Percentiles rank a stretch among this genome's conserved stretches.
Evolutionary conservation across 1,140 invertebrate genomes (phyloP).

Genomic region (Euborellia annulipes): DNA sequence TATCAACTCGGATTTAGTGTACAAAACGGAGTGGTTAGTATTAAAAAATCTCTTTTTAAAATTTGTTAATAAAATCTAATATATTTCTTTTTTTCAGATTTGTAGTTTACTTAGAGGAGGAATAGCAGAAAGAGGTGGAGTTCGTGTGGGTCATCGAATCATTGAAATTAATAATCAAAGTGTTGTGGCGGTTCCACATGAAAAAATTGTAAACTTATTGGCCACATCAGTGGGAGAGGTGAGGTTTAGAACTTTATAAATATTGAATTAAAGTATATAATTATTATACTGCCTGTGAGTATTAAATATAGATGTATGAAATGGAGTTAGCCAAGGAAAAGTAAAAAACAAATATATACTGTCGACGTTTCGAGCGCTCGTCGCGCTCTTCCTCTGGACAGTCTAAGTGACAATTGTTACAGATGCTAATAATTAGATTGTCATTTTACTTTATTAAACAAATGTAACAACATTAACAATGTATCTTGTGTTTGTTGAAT

Average conservation of each 20-base stretch:
- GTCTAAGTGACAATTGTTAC: too few species aligned
- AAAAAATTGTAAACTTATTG: constrained; percentile 96
- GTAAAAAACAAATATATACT: too few species aligned
- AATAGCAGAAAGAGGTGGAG: constrained; percentile 95
- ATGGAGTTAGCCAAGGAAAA: too few species aligned
- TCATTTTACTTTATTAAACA: too few species aligned
- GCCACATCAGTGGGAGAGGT: constrained; percentile 98
- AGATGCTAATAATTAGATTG: too few species aligned
- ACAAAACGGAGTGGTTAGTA: constrained; percentile 94
- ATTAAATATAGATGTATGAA: too few species aligned
- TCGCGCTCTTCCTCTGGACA: too few species aligned
- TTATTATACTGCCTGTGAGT: too few species aligned
- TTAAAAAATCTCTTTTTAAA: constrained; percentile 2
- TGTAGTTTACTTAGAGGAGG: constrained; percentile 94
- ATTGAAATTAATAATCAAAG: constrained; percentile 99
- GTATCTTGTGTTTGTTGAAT: too few species aligned
- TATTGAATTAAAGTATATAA: constrained; percentile 6
- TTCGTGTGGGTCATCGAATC: constrained; percentile 95
- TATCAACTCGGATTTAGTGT: constrained; percentile 99
- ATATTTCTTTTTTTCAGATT: constrained; percentile 46
- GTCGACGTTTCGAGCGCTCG: too few species aligned
- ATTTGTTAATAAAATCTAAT: background rate
- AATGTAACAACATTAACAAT: too few species aligned
- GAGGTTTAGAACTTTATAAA: constrained; percentile 24
- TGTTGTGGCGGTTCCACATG: constrained; percentile 97